Percentiles rank a stretch among this genome's conserved stretches.
Evolutionary conservation across 2,797 vertebrate genomes (phyloP).

Genomic region (Remorina albescens): DNA sequence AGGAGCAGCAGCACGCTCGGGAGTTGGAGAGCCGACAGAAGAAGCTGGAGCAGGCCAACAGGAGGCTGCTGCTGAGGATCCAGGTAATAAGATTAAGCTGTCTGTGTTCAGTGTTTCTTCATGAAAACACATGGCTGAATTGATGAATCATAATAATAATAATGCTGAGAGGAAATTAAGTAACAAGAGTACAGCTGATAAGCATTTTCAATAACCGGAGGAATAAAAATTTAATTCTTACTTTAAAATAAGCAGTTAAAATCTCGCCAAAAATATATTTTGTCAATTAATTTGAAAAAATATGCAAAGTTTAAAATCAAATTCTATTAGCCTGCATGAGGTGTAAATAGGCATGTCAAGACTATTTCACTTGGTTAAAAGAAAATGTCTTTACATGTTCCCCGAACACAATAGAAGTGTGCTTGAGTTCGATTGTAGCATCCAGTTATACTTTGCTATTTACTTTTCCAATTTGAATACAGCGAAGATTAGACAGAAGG

Average conservation of each 20-base stretch:
- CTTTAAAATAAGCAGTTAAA: no score
- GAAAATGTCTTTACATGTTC: background rate
- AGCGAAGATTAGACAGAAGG: slow-evolving; percentile 6
- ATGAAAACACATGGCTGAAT: background rate
- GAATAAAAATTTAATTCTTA: no score
- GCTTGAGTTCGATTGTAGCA: no score
- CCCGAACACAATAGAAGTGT: background rate
- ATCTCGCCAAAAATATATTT: no score
- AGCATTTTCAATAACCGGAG: no score
- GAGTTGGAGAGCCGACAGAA: slow-evolving; percentile 97
- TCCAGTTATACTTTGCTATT: background rate
- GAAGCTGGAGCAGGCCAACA: slow-evolving; percentile 96
- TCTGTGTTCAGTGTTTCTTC: background rate
- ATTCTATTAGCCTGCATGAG: background rate
- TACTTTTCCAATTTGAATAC: background rate
- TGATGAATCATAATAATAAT: background rate
- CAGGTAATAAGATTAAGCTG: slow-evolving; percentile 87
- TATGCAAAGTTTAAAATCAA: no score
- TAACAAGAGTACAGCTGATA: background rate
- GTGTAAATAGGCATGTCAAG: background rate
- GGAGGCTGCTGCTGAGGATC: slow-evolving; percentile 94
- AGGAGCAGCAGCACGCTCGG: slow-evolving; percentile 96
- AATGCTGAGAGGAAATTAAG: background rate
- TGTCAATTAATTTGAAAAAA: no score
- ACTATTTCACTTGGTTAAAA: background rate